Base-by-base conservation (phyloP, 2,113 vertebrate genomes). In the Crotalus tigris region DNA sequence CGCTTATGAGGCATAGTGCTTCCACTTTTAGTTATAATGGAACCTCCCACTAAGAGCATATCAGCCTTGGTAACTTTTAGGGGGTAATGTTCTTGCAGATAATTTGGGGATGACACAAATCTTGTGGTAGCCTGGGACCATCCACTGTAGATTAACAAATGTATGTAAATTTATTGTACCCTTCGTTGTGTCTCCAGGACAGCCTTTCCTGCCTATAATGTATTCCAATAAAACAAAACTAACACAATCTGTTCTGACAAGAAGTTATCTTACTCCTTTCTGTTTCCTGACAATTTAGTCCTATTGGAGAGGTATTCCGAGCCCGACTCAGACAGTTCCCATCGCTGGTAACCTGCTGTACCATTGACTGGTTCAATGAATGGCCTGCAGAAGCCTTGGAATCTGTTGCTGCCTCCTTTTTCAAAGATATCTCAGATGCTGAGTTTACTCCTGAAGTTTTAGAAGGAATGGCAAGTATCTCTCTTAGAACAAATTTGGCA, bases 311-410 rank as follows among this genome's bases (percentile, higher is more conserved):
- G 94, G 96, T 98, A 69, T 99, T 99, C 96, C 97, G 98, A 0
- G 98, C 98, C 26, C 97, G 98, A 49, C 95, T 99, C 94, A 98
- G 99, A 91, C 99, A 99, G 97, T 99, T 99, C 95, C 99, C 99
- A 46, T 99, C 99, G 1, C 97, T 99, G 2, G 98, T 99, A 94
- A 99, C 98, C 89, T 99, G 98, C 96, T 99, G 99, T 81, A 99
- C 99, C 51, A 99, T 99, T 1, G 98, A 99, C 97, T 99, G 99
- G 99, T 99, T 99, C 97, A 98, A 97, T 0, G 96, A 98, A 93
- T 99, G 99, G 99, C 98, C 99, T 24, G 92, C 98, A 51, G 98
- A 99, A 96, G 99, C 99, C 23, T 97, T 99, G 94, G 96, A 98
- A 85, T 98, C 98, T 0, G 98, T 99, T 90, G 99, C 99, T 21